phyloP scores from a whole-genome alignment of 2,113 vertebrate species.

The Sisor rabdophorus region DNA sequence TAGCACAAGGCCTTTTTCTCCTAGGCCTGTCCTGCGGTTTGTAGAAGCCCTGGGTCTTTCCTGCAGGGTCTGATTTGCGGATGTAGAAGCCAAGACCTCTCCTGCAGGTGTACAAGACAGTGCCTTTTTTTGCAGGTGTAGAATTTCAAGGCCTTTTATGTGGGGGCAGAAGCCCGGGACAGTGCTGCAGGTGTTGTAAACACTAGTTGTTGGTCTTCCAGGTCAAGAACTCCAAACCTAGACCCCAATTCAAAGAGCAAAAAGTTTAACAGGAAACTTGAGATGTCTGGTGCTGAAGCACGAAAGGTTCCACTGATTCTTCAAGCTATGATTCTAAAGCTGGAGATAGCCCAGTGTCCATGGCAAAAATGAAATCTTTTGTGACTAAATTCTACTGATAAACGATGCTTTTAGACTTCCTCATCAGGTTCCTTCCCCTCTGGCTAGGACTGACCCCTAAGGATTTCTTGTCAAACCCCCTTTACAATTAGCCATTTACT shows the following conservation, averaged over 20 bases:
- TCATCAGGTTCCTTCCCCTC: not conserved
- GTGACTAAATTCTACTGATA: not conserved
- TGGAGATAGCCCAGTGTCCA: not conserved
- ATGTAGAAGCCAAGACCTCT: not conserved
- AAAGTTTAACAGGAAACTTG: not conserved
- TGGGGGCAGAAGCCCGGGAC: not conserved
- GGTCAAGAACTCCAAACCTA: too few relatives aligned
- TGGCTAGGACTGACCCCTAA: not conserved
- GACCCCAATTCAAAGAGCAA: not conserved
- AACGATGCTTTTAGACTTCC: not conserved
- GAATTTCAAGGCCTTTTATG: not conserved
- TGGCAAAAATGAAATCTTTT: not conserved
- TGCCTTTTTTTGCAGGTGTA: not conserved
- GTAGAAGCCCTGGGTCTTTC: not conserved
- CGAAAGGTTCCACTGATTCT: not conserved
- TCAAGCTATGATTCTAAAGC: not conserved
- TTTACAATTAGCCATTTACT: slow-evolving; percentile 2
- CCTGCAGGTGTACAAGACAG: not conserved
- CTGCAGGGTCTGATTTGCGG: not conserved
- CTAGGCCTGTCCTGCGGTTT: too few relatives aligned
- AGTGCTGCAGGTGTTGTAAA: too few relatives aligned
- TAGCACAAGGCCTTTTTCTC: too few relatives aligned
- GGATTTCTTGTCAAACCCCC: not conserved
- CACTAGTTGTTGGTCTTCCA: not conserved
- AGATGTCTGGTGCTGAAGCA: not conserved